Conservation (phyloP, 2,888 invertebrate species). For the Lasius platythorax region DNA sequence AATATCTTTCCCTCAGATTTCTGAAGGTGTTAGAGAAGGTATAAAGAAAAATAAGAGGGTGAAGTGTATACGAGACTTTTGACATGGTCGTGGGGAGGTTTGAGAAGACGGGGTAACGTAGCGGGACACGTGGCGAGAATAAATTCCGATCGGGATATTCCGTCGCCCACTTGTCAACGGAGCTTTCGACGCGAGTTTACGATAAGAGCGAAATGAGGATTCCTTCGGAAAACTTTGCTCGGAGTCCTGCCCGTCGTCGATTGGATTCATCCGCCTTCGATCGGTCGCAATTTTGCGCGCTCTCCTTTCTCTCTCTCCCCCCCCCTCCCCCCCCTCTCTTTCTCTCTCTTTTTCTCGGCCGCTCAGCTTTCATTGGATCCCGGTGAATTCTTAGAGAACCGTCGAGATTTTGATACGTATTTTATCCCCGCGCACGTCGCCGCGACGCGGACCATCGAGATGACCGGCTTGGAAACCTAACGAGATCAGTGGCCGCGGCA, state of each 20-base stretch:
- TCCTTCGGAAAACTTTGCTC: conserved; percentile 48
- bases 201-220: conserved; percentile 55
- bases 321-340: neutral
- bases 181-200: conserved; percentile 53
- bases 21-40: neutral
- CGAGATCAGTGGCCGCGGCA: conserved; percentile 48
- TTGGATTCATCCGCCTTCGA: conserved; percentile 56
- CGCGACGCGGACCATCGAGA: conserved; percentile 67
- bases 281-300: conserved; percentile 41
- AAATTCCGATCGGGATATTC: conserved; percentile 50
- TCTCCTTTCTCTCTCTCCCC: neutral
- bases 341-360: neutral
- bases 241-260: conserved; percentile 35
- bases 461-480: conserved; percentile 60
- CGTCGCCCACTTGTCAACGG: conserved; percentile 54
- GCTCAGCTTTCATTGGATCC: conserved; percentile 37
- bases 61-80: conserved; percentile 49
- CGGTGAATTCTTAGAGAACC: conserved; percentile 41
- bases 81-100: conserved; percentile 41
- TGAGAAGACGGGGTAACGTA: conserved; percentile 19
- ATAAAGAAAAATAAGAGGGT: conserved; percentile 29
- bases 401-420: conserved; percentile 52
- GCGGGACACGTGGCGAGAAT: conserved; percentile 59
- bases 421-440: conserved; percentile 68
- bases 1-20: neutral